Conservation (phyloP, 1,140 invertebrate species). For the honey bee (Apis mellifera) region Amel_HAv3.1 CM009933.2:5442001-5442500, state of each 20-base stretch:
- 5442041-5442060: neutral
- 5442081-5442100: neutral
- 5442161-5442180: neutral
- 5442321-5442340: conserved; percentile 1
- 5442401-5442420: neutral
- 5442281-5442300: conserved; percentile 58
- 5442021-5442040: neutral
- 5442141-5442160: too few species aligned
- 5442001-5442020: neutral
- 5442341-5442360: neutral
- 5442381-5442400: neutral
- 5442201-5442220: neutral
- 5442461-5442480: neutral
- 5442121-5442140: neutral
- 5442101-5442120: neutral
- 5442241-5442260: conserved; percentile 49
- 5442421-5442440: neutral
- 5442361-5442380: neutral
- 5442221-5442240: neutral
- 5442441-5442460: neutral
- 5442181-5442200: too few species aligned
- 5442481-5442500: neutral
- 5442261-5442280: conserved; percentile 61
- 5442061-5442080: too few species aligned
- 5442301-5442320: conserved; percentile 15